Percentiles rank a stretch among this genome's conserved stretches.
Evolutionary conservation across 2,797 vertebrate genomes (phyloP).

Genomic region (Garrulus glandarius): DNA sequence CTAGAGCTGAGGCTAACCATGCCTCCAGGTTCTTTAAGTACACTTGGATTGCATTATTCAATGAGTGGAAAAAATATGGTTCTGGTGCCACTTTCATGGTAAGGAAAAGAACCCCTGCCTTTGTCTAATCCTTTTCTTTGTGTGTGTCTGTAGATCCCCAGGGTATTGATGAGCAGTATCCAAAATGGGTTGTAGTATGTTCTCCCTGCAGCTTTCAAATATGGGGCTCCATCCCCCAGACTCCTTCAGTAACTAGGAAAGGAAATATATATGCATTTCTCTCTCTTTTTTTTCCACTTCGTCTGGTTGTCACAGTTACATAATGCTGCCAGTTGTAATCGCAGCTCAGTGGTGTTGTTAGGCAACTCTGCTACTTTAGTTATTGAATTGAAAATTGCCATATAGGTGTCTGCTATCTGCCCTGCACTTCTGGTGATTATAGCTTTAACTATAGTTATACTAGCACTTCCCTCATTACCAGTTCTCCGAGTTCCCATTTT

Average conservation of each 20-base stretch:
- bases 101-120: neutral
- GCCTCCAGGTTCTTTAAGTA: conserved; percentile 23
- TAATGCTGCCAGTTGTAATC: conserved; percentile 49
- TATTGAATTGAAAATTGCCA: conserved; percentile 56
- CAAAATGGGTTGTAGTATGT: neutral
- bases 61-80: neutral
- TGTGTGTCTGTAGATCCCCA: neutral
- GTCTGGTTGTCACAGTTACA: conserved; percentile 50
- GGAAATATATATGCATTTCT: conserved; percentile 1
- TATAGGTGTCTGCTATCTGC: conserved; percentile 37
- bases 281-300: neutral
- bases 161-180: neutral
- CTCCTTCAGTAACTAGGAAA: conserved; percentile 4
- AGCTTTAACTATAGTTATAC: neutral
- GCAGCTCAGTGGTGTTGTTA: conserved; percentile 34
- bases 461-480: conserved; percentile 36
- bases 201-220: neutral
- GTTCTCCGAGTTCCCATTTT: neutral
- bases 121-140: neutral
- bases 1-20: neutral
- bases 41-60: conserved; percentile 2
- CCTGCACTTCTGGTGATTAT: conserved; percentile 33
- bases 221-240: neutral
- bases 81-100: neutral
- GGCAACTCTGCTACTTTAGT: conserved; percentile 38